Evolutionary conservation across 2,797 vertebrate species (phyloP), one percentile per base, ranked within the genome.

Genomic region (Falco cherrug): DNA sequence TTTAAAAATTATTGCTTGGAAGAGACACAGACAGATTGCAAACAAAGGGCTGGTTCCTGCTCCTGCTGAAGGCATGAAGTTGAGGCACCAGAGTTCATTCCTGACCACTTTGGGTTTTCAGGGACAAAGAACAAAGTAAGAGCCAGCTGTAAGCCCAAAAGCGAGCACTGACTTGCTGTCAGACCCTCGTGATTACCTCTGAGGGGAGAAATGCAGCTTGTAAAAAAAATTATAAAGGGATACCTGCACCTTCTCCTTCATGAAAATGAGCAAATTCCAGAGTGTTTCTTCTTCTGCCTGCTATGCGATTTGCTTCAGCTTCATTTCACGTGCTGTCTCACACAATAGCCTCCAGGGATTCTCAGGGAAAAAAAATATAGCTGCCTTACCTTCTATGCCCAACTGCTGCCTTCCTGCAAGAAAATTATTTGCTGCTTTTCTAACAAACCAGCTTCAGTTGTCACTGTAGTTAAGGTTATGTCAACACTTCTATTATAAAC

Each of bases 401-500:
- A 96, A 37, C 13, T 96, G 59, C 90, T 95, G 90, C 89, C 73
- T 95, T 94, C n/a, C 75, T 78, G 60, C 77, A 94, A 95, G 75
- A 89, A 94, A 92, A 96, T 94, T 95, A 81, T 87, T 95, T 95
- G 91, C 86, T 95, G 67, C 73, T 93, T 95, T 87, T 82, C 90
- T 85, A 96, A 87, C 86, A 96, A 95, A 93, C 84, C 84, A 89
- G 88, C 86, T 88, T 95, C 74, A 87, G 94, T 95, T 96, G 94
- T 97, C 96, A 95, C 84, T 92, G 82, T 89, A 96, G 94, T 84
- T 97, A 93, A 89, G 94, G 87, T 96, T 97, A 96, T 96, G 95
- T 96, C 96, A 96, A 97, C 95, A 95, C 95, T 84, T 91, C 91
- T 91, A 96, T 96, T 97, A 96, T 94, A 89, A 97, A 96, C 96